phyloP scores from a whole-genome alignment of 2,113 vertebrate species.

The Ursus arctos region DNA sequence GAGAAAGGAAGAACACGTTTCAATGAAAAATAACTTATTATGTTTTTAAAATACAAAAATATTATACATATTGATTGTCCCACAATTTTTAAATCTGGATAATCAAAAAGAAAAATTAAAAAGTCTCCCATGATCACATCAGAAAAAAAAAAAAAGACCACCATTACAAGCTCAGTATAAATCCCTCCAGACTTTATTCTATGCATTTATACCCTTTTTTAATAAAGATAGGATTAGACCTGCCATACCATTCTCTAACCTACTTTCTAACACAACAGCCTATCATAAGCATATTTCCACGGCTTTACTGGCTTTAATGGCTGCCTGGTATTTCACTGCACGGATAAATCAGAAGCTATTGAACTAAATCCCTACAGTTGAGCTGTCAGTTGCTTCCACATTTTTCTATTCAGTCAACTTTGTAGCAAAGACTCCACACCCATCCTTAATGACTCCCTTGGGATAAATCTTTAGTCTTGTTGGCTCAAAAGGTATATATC shows the following conservation, averaged over 20 bases:
- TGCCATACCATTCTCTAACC: background rate
- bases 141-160: background rate
- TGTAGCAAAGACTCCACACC: background rate
- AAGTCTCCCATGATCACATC: background rate
- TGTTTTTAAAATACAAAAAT: constrained; percentile 22
- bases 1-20: background rate
- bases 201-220: background rate
- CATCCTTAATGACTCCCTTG: background rate
- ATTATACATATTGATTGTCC: background rate
- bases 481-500: background rate
- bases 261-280: background rate
- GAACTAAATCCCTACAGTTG: background rate
- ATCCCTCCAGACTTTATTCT: background rate
- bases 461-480: constrained; percentile 25
- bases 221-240: background rate
- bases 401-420: background rate
- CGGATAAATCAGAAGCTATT: background rate
- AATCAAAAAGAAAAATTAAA: background rate
- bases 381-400: background rate
- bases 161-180: background rate
- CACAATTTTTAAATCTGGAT: background rate
- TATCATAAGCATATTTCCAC: background rate
- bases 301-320: background rate
- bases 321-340: background rate
- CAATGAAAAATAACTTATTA: background rate